Percentiles rank a stretch among this genome's conserved stretches.
These are phyloP conservation scores for Agrochola lota DNA, from an alignment of 2,888 invertebrate genomes.

Conservation along the genomic window DNA sequence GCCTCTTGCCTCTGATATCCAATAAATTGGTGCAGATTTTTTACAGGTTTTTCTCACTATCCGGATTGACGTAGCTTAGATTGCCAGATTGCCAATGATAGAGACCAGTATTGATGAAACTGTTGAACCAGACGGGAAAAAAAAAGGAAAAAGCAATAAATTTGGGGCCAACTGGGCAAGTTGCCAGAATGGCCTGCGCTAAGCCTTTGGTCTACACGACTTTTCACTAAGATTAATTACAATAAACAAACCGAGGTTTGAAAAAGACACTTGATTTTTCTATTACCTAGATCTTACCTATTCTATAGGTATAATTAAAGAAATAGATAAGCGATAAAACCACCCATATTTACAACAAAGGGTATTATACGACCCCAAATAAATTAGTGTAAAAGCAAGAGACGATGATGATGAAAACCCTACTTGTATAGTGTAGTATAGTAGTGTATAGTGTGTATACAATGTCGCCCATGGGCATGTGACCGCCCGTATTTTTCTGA, in stretches of 20 bases:
- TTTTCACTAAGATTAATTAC: slow-evolving; percentile 35
- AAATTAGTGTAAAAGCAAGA: no score
- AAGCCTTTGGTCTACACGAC: slow-evolving; percentile 29
- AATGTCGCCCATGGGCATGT: no score
- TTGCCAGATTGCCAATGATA: slow-evolving; percentile 40
- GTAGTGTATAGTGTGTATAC: no score
- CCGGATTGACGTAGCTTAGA: slow-evolving; percentile 9
- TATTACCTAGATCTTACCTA: no score
- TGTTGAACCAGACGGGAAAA: slow-evolving; percentile 20
- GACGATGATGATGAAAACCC: background rate
- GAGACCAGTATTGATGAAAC: slow-evolving; percentile 48
- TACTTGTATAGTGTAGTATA: no score
- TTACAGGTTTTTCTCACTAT: slow-evolving; percentile 1
- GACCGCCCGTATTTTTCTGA: no score
- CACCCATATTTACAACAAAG: background rate
- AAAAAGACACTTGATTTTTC: background rate
- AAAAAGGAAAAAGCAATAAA: slow-evolving; percentile 28
- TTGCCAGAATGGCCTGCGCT: slow-evolving; percentile 35
- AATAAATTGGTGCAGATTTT: slow-evolving; percentile 21
- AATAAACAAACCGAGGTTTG: background rate
- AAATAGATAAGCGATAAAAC: background rate
- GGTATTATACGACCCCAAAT: background rate
- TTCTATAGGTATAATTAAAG: background rate
- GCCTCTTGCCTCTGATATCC: background rate
- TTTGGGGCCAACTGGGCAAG: slow-evolving; percentile 27